Evolutionary conservation across 2,797 vertebrate species (phyloP), one percentile per base, ranked within the genome.

Genomic region (Eulemur albifrons): DNA sequence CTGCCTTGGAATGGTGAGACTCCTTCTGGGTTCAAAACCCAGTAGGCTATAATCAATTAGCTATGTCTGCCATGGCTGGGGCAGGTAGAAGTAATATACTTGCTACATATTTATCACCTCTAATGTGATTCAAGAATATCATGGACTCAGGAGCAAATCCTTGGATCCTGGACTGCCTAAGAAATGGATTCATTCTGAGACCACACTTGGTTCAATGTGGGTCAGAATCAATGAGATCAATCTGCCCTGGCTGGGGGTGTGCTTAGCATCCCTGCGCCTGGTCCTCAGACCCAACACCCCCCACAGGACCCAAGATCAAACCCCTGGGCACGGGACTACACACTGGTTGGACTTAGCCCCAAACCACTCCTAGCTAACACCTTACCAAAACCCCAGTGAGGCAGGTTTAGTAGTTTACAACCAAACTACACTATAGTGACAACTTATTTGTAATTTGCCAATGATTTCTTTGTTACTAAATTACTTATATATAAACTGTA

Each of bases 401-500:
- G 21, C 0, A 0, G 20, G 32, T 50, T 93, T 48, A n/a, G 14
- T 59, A 59, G 2, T 9, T 52, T 69, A 88, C 69, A 88, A 83
- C 18, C 67, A 87, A 83, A 88, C 23, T 79, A 59, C 6, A 7
- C 2, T 65, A 18, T 5, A 80, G 52, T 14, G 67, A 43, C 38
- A 76, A 86, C 23, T 40, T 67, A 40, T 14, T 72, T 77, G 23
- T 52, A 77, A 83, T 81, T 87, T 75, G 15, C 43, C 79, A 89
- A 12, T 80, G n/a, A 59, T n/a, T 82, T 57, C 76, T 59, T 61
- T 94, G 82, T 87, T 87, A 90, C 61, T 70, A 95, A 92, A 32
- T 30, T 72, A 80, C 21, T 54, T 72, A 11, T 27, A 9, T 70
- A 13, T 43, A 83, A 83, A 88, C 18, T 65, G 2, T 77, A 5